Evolutionary conservation across 2,888 invertebrate genomes (phyloP), one percentile per base, ranked within the genome.

Genomic region (Gonocerus acuteangulatus): DNA sequence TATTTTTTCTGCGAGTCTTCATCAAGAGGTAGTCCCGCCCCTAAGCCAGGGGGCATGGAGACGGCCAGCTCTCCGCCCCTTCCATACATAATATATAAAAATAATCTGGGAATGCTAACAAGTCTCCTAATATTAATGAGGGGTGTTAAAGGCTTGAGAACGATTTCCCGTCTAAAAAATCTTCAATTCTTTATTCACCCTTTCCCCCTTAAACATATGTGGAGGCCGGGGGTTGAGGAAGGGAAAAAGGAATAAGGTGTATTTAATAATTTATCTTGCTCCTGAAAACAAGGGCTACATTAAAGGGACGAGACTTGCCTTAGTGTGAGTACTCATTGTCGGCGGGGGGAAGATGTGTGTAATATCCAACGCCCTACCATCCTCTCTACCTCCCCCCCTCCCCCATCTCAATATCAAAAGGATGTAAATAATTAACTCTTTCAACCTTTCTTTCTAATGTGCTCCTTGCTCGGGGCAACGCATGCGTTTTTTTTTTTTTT

Each of bases 171-270:
- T 52, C 52, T 52, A 21, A 34, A 52, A 52, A 36, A 34, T 52
- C 52, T 52, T 52, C 52, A 52, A 52, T 52, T 52, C 52, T 52
- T 52, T 52, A 52, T 52, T 52, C 52, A 52, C 52, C 52, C 52
- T 52, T 52, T 52, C 11, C 39, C 36, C 39, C 36, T 27, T 34
- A 52, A 32, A 52, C 36, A 52, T 52, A 34, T 34, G 19, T 52
- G 18, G 22, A 48, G 23, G 22, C n/a, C 34, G 18, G 27, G 49
- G 19, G 19, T 7, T 21, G 21, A 39, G 39, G n/a, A 36, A 52
- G 39, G 16, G 32, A 52, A 39, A 52, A 34, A 34, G 39, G 52
- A 36, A 52, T 52, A 52, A 52, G 52, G 52, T 52, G 34, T 52
- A 52, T 52, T 52, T 52, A 52, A 52, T 32, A 36, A 52, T 52